phyloP scores from a whole-genome alignment of 2,888 invertebrate species.

The Busseola fusca region DNA sequence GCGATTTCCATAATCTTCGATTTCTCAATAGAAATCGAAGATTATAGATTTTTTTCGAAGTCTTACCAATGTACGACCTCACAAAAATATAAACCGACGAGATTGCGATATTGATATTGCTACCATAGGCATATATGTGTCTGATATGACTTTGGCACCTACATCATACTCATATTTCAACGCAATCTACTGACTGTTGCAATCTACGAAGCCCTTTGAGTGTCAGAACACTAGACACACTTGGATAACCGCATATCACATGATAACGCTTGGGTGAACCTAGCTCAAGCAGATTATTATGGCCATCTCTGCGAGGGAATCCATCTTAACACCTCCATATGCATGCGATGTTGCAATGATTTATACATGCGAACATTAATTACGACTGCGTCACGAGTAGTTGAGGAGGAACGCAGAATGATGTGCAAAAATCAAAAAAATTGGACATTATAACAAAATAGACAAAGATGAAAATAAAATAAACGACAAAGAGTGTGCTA shows the following conservation, averaged over 20 bases:
- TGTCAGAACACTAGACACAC: not conserved
- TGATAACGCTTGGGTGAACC: constrained; percentile 1
- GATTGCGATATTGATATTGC: not conserved
- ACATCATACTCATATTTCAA: not conserved
- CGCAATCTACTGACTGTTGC: not conserved
- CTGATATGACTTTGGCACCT: not conserved
- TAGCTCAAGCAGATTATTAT: constrained; percentile 22
- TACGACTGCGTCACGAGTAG: not conserved
- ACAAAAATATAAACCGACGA: no score
- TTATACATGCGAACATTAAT: not conserved
- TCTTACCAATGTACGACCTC: not conserved
- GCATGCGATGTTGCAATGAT: not conserved
- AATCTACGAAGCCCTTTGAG: constrained; percentile 6
- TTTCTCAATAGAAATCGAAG: no score
- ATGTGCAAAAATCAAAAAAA: not conserved
- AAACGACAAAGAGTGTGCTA: not conserved
- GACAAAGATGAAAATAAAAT: not conserved
- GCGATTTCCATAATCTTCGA: not conserved
- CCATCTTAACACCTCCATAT: not conserved
- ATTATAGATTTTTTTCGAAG: no score
- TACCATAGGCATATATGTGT: not conserved
- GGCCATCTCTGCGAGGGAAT: constrained; percentile 12
- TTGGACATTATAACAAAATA: not conserved
- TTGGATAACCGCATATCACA: not conserved
- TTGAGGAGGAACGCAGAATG: not conserved